Percentiles rank a stretch among this genome's conserved stretches.
phyloP scores from a whole-genome alignment of 2,888 invertebrate species.

The Tricholauxania praeusta region DNA sequence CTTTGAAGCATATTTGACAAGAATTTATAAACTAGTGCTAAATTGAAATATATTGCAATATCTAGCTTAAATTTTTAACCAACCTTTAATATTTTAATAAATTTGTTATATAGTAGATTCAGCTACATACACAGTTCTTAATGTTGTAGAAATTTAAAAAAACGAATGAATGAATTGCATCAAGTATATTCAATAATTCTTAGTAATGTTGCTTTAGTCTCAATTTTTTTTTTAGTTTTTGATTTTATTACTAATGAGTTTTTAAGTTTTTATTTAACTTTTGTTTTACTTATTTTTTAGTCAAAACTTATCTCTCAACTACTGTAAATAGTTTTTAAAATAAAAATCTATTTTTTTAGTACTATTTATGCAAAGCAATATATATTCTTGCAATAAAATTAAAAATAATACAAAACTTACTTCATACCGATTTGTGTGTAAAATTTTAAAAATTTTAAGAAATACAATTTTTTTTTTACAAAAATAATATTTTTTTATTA shows the following conservation, averaged over 20 bases:
- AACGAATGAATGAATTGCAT: too few species aligned
- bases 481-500: slow-evolving; percentile 12
- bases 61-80: too few species aligned
- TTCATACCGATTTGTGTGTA: slow-evolving; percentile 16
- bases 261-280: not conserved
- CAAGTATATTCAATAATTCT: not conserved
- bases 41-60: too few species aligned
- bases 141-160: too few species aligned
- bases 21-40: too few species aligned
- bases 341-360: not conserved
- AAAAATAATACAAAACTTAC: not conserved
- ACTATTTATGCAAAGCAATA: slow-evolving; percentile 11
- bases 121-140: too few species aligned
- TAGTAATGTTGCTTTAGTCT: not conserved
- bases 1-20: too few species aligned
- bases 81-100: too few species aligned
- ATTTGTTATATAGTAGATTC: too few species aligned
- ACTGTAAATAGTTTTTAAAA: slow-evolving; percentile 6
- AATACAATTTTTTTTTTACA: slow-evolving; percentile 15
- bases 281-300: not conserved
- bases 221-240: not conserved
- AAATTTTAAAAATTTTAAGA: slow-evolving; percentile 24
- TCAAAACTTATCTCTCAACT: not conserved
- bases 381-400: not conserved
- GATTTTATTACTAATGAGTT: too few species aligned